A percentile compares a stretch with the other conserved stretches of the same genome.
Evolutionary conservation across 2,113 vertebrate genomes (phyloP).

Genomic region (Tringa solitaria): DNA sequence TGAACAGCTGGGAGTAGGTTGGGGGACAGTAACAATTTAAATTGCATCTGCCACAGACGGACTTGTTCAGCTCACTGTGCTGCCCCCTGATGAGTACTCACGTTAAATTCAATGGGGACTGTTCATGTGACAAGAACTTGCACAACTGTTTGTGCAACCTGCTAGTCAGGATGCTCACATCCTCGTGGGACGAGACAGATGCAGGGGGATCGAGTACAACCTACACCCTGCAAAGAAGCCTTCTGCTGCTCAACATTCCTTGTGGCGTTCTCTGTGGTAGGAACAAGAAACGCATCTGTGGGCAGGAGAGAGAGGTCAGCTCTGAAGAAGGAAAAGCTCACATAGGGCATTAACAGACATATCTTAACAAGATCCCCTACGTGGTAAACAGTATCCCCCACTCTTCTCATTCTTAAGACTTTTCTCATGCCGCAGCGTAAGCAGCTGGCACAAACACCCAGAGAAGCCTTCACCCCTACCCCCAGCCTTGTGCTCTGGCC

Average conservation of each 20-base stretch:
- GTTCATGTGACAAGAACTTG: background rate
- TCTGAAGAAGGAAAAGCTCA: background rate
- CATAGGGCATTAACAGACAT: background rate
- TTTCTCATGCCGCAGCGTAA: background rate
- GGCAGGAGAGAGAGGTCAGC: background rate
- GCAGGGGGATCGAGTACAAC: background rate
- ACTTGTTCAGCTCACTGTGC: background rate
- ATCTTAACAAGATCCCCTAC: background rate
- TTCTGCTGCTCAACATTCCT: background rate
- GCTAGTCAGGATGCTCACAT: background rate
- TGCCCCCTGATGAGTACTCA: background rate
- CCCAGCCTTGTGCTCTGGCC: background rate
- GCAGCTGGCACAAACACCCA: background rate
- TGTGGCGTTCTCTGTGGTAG: background rate
- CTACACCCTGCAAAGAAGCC: background rate
- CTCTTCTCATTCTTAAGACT: background rate
- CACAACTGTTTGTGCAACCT: background rate
- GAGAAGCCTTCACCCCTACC: background rate
- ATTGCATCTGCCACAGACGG: background rate
- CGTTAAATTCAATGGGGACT: background rate
- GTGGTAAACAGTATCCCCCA: background rate
- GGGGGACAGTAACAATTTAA: background rate
- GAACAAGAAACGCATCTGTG: background rate
- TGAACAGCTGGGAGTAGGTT: background rate
- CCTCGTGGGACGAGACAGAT: background rate